Evolutionary conservation across 2,797 vertebrate species (phyloP), one percentile per base, ranked within the genome.

Genomic region (Tiaroga cobitis): DNA sequence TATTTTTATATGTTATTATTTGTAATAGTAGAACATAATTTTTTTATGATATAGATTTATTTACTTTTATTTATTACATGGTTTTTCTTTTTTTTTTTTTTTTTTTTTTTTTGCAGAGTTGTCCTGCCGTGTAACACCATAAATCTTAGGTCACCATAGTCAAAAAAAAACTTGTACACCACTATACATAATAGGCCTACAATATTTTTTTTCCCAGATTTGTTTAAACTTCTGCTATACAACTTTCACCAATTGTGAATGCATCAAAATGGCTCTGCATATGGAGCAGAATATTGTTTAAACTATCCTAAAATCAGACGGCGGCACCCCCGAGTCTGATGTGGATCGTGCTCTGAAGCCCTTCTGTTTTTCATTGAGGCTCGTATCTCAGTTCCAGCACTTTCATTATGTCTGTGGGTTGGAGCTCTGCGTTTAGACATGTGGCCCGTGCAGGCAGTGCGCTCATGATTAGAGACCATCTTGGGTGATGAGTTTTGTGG

Each of bases 391-490:
- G 63, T 82, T 76, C 67, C 79, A 89, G 85, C 73, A 86, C 75
- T 80, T 86, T 84, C 87, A 88, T 88, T 85, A 86, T 76, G 74
- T 87, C 75, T 85, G 86, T 75, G 85, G 86, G 59, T 86, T 77
- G 29, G 15, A 79, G 76, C 69, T 80, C 76, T 85, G 75, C 37
- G 76, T 85, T 84, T 84, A 84, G 76, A 68, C 83, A 59, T 80
- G 41, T 80, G 83, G 76, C 68, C 56, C 16, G 32, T 61, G 41
- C 41, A 80, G 43, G 83, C 76, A 70, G 65, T 67, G 72, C 34
- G 43, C 88, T 84, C 73, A 77, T 86, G 85, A 88, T 88, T 86
- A 89, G 79, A 89, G 86, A 68, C 84, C 39, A 49, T 83, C 73
- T 76, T 63, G 59, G 83, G 78, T 86, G 77, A 87, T 87, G 81